phyloP scores from a whole-genome alignment of 2,888 invertebrate species.

The Tiphia femorata region DNA sequence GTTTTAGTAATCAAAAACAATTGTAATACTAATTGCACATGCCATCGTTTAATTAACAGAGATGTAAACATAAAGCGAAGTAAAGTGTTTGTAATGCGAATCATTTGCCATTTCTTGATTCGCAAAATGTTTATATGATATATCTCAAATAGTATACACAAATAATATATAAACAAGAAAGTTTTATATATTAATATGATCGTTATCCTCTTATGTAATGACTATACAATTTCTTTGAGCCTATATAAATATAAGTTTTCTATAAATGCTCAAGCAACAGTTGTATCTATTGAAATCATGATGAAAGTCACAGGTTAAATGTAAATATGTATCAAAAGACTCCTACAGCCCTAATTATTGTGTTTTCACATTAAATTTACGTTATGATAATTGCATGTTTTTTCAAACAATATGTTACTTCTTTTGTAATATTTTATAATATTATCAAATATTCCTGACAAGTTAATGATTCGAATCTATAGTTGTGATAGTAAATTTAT shows the following conservation, averaged over 20 bases:
- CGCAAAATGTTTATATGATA: constrained; percentile 46
- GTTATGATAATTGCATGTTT: too few species aligned
- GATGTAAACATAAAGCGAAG: constrained; percentile 18
- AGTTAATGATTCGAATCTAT: too few species aligned
- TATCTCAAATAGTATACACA: constrained; percentile 34
- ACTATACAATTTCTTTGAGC: constrained; percentile 20
- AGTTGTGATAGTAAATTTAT: too few species aligned
- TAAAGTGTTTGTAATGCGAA: constrained; percentile 28
- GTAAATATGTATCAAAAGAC: not conserved
- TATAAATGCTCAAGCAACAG: not conserved
- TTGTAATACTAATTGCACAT: too few species aligned
- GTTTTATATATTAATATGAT: constrained; percentile 49
- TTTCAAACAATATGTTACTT: too few species aligned
- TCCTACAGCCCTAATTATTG: too few species aligned
- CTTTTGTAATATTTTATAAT: too few species aligned
- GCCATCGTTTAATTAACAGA: constrained; percentile 20
- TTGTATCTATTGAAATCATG: not conserved
- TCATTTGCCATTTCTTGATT: constrained; percentile 45
- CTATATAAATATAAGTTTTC: constrained; percentile 1
- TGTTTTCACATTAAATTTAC: too few species aligned
- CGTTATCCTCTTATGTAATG: constrained; percentile 42
- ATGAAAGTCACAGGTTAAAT: not conserved
- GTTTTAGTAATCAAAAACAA: too few species aligned
- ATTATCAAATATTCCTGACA: too few species aligned
- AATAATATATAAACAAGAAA: constrained; percentile 45